Evolutionary conservation across 35 echinoderm and acorn worm species (phyloP).

Genomic region (Patiria miniata): DNA sequence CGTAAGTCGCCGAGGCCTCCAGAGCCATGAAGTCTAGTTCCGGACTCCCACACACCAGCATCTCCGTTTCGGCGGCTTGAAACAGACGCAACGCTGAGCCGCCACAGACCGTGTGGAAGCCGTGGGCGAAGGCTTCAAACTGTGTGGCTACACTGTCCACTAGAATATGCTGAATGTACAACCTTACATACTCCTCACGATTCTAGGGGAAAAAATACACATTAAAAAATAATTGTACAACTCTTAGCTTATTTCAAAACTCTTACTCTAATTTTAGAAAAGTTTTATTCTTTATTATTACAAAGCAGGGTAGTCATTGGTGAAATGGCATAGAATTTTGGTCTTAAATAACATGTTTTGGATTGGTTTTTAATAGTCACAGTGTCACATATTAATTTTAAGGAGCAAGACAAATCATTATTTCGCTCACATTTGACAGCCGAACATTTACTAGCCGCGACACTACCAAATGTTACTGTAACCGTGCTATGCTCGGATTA

Average conservation of each 20-base stretch:
- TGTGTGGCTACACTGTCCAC: constrained; percentile 75
- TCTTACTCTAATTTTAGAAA: too few species aligned
- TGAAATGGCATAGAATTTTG: background rate
- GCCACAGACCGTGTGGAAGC: constrained; percentile 90
- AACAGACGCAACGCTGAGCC: constrained; percentile 86
- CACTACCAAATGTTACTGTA: too few species aligned
- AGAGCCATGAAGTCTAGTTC: constrained; percentile 89
- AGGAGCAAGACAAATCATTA: too few species aligned
- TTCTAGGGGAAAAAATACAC: constrained; percentile 61
- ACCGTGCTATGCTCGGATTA: too few species aligned
- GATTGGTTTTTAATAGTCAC: too few species aligned
- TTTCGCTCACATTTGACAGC: too few species aligned
- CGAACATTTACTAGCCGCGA: too few species aligned
- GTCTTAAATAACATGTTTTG: background rate
- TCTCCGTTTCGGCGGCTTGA: constrained; percentile 79
- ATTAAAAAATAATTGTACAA: too few species aligned
- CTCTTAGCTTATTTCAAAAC: too few species aligned
- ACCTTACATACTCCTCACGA: constrained; percentile 66
- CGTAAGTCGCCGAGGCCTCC: constrained; percentile 85
- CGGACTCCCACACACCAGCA: constrained; percentile 91
- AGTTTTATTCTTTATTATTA: background rate
- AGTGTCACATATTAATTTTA: too few species aligned
- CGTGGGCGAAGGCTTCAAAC: constrained; percentile 93
- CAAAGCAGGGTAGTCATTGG: background rate
- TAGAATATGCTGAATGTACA: constrained; percentile 83